Evolutionary conservation across 2,888 invertebrate species (phyloP).

Genomic region (Drosophila greeni): DNA sequence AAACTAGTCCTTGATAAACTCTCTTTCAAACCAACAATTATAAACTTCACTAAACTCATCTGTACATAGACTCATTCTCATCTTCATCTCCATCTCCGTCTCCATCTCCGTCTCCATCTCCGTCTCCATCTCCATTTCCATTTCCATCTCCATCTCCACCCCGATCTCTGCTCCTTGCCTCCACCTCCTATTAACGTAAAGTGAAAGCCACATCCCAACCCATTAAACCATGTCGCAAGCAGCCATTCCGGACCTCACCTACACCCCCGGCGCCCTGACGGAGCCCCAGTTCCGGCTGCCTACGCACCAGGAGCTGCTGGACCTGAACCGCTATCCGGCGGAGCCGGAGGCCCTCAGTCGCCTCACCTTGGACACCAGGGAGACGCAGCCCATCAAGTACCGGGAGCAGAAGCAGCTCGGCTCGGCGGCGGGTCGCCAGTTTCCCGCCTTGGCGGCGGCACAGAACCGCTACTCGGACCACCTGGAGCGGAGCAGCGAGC

Average conservation of each 20-base stretch:
- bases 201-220: slow-evolving; percentile 21
- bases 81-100: slow-evolving; percentile 14
- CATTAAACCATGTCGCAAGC: slow-evolving; percentile 57
- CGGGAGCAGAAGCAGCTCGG: slow-evolving; percentile 14
- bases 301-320: slow-evolving; percentile 75
- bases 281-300: slow-evolving; percentile 77
- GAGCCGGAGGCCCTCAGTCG: slow-evolving; percentile 73
- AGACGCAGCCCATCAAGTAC: slow-evolving; percentile 43
- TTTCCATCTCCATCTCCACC: slow-evolving; percentile 6
- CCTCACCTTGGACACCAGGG: slow-evolving; percentile 67
- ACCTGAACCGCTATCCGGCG: slow-evolving; percentile 65
- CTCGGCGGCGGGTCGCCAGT: slow-evolving; percentile 52
- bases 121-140: slow-evolving; percentile 14
- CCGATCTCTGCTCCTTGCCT: not conserved
- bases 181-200: not conserved
- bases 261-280: slow-evolving; percentile 81
- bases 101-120: slow-evolving; percentile 9
- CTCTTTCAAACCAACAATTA: not conserved
- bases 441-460: slow-evolving; percentile 60
- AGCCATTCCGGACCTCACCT: slow-evolving; percentile 73
- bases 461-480: slow-evolving; percentile 58
- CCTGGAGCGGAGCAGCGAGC: slow-evolving; percentile 40
- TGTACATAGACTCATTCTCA: slow-evolving; percentile 9
- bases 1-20: not conserved
- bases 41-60: not conserved